A percentile compares a stretch with the other conserved stretches of the same genome.
phyloP scores from a whole-genome alignment of 2,797 vertebrate genomes.

The Lepus townsendii region DNA sequence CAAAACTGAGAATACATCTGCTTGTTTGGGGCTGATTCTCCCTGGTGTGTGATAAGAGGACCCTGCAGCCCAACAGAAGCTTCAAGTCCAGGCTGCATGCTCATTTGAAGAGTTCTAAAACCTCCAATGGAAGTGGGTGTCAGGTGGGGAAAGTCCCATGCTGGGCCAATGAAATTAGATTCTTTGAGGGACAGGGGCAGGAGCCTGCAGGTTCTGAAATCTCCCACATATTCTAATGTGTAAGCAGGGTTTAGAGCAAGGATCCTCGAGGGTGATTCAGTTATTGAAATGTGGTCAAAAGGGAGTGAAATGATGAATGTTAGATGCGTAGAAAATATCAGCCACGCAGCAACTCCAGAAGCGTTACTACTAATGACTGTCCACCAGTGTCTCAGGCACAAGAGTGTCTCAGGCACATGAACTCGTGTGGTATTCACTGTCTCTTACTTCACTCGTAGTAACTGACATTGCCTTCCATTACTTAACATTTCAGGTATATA shows the following conservation, averaged over 20 bases:
- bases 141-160: neutral
- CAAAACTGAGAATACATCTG: neutral
- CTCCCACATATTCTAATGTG: neutral
- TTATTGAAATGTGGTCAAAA: neutral
- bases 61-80: neutral
- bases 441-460: neutral
- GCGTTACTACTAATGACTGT: neutral
- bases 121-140: neutral
- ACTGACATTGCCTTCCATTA: neutral
- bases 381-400: neutral
- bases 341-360: neutral
- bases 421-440: neutral
- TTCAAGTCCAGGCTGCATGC: neutral
- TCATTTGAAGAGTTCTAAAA: neutral
- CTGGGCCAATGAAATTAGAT: neutral
- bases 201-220: neutral
- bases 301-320: neutral
- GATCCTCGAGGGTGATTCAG: neutral
- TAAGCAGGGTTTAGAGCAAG: neutral
- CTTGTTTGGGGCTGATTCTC: neutral
- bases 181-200: neutral
- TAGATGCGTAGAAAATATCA: neutral
- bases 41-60: neutral
- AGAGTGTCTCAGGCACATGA: neutral
- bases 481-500: neutral